Base-by-base conservation (phyloP, 2,797 vertebrate species). In the Acanthornis magna region DNA sequence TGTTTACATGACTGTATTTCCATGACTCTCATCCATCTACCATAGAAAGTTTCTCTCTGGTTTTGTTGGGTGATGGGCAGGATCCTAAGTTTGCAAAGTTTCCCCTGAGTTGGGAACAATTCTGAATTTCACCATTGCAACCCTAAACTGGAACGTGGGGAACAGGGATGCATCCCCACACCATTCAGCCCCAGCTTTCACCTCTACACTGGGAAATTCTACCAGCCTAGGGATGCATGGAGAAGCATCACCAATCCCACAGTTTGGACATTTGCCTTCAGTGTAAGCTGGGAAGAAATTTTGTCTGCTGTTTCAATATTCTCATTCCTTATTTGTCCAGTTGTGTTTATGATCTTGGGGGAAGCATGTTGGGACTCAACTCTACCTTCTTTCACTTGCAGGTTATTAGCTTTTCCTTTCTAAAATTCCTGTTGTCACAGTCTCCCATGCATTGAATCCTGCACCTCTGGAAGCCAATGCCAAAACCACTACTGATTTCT, bases 401-500 rank as follows among this genome's bases (percentile, higher is more conserved):
- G 7, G 8, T 85, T 76, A 60, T 57, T 71, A 47, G 36, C 6
- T 65, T 85, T 38, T 20, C n/a, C 30, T 51, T 87, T 58, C 60
- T 80, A 76, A 87, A 85, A 70, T 48, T 60, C 25, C 34, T 43
- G 16, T 58, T 91, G 42, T 34, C 36, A 13, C 25, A 25, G 15
- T 38, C 19, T 85, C 17, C 32, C 32, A 15, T 68, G 53, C 25
- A 47, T 22, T 62, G 55, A 87, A 80, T 83, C 45, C 25, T 87
- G 17, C 13, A 68, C 19, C 18, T 34, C 54, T 55, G 50, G 21
- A 62, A 76, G 38, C 30, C 36, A 75, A 17, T 60, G 76, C 30
- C 75, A 88, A 84, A 95, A 60, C 11, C 63, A 48, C 43, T n/a
- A 29, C 50, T 88, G 48, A 78, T 88, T 84, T 88, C 55, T 75